Evolutionary conservation across 2,797 vertebrate species (phyloP).

Genomic region (Paedocypris micromegethes): DNA sequence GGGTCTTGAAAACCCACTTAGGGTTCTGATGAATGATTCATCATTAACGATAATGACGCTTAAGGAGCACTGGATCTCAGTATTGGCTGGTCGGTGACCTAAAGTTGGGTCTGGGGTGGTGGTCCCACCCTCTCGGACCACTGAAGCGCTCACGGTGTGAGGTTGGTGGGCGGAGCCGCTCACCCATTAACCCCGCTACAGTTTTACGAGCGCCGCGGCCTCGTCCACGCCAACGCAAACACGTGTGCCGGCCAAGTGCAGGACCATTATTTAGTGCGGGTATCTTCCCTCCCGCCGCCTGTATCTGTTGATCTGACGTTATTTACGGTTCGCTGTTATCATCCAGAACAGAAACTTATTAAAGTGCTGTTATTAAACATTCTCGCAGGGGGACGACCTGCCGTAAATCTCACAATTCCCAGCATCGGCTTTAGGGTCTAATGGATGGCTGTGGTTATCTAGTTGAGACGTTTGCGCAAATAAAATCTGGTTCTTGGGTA

Average conservation of each 20-base stretch:
- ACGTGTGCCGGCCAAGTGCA: conserved; percentile 63
- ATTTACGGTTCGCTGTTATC: conserved; percentile 52
- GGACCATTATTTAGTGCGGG: conserved; percentile 58
- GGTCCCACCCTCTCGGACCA: conserved; percentile 54
- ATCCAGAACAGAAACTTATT: conserved; percentile 49
- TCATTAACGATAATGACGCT: too few relatives aligned
- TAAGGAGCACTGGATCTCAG: too few relatives aligned
- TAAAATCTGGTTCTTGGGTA: conserved; percentile 27
- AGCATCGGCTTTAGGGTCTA: conserved; percentile 36
- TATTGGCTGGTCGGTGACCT: too few relatives aligned
- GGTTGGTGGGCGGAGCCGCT: conserved; percentile 65
- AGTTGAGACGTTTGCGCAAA: conserved; percentile 38
- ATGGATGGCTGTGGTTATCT: conserved; percentile 46
- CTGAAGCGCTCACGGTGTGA: conserved; percentile 62
- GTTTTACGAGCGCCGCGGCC: conserved; percentile 63
- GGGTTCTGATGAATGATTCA: too few relatives aligned
- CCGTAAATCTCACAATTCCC: conserved; percentile 40
- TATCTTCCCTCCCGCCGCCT: conserved; percentile 52
- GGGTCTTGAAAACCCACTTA: too few relatives aligned
- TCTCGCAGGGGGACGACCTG: conserved; percentile 34
- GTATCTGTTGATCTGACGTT: conserved; percentile 58
- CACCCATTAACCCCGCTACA: conserved; percentile 69
- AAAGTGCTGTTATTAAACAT: conserved; percentile 48
- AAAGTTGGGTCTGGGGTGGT: too few relatives aligned
- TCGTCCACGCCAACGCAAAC: conserved; percentile 68